Evolutionary conservation across 2,888 invertebrate genomes (phyloP).

Genomic region (Tetragonula carbonaria): DNA sequence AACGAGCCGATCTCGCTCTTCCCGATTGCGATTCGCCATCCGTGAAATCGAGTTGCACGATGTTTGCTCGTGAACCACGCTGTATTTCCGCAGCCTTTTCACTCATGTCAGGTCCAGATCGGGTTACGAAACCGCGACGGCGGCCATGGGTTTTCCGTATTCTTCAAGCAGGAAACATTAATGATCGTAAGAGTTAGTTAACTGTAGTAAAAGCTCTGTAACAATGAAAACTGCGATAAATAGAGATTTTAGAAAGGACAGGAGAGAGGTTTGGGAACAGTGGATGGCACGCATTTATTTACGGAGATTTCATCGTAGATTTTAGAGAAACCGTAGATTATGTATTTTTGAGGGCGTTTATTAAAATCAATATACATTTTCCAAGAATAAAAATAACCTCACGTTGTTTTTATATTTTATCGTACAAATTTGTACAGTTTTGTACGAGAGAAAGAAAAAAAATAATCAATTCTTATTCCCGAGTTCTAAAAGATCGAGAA

Average conservation of each 20-base stretch:
- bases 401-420: too few species aligned
- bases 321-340: too few species aligned
- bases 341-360: too few species aligned
- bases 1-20: neutral
- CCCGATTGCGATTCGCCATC: neutral
- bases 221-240: neutral
- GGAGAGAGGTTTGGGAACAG: neutral
- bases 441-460: too few species aligned
- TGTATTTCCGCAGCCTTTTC: neutral
- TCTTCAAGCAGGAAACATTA: slow-evolving; percentile 3
- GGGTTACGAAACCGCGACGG: neutral
- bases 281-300: neutral
- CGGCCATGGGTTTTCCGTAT: neutral
- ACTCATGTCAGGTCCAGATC: too few species aligned
- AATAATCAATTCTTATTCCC: too few species aligned
- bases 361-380: too few species aligned
- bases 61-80: neutral
- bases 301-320: neutral
- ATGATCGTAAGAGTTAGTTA: slow-evolving; percentile 2
- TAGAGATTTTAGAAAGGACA: too few species aligned
- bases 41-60: slow-evolving; percentile 16
- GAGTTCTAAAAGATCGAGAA: too few species aligned
- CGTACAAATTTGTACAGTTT: too few species aligned
- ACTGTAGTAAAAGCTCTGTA: neutral
- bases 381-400: too few species aligned